A percentile compares a stretch with the other conserved stretches of the same genome.
These are phyloP conservation scores for Strix uralensis DNA, from an alignment of 2,113 vertebrate genomes.

Conservation along the genomic window DNA sequence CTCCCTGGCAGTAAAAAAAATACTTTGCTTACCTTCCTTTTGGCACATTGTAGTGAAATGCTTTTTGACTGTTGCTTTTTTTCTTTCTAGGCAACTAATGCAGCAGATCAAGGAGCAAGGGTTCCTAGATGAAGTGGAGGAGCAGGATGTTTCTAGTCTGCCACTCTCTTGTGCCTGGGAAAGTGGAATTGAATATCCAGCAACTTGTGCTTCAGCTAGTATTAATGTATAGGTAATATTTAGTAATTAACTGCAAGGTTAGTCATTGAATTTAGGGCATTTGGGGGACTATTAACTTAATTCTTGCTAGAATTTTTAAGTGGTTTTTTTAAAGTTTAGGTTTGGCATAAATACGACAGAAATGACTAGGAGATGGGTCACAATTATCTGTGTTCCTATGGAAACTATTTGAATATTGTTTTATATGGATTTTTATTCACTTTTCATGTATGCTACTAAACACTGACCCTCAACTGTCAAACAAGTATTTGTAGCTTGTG, in stretches of 20 bases:
- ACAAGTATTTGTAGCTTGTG: constrained; percentile 84
- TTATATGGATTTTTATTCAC: constrained; percentile 84
- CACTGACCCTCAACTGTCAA: constrained; percentile 63
- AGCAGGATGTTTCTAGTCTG: constrained; percentile 73
- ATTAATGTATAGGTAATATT: constrained; percentile 78
- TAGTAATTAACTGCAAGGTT: constrained; percentile 59
- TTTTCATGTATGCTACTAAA: constrained; percentile 76
- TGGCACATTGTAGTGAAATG: neutral
- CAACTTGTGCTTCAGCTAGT: constrained; percentile 78
- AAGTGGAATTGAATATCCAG: constrained; percentile 83
- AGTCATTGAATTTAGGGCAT: constrained; percentile 61
- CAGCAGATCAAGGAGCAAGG: constrained; percentile 82
- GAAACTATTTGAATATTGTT: constrained; percentile 92
- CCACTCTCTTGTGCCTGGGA: constrained; percentile 86
- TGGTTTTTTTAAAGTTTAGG: constrained; percentile 62
- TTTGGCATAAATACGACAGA: constrained; percentile 71
- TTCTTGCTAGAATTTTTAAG: constrained; percentile 70
- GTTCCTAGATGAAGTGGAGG: constrained; percentile 74
- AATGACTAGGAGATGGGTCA: constrained; percentile 86
- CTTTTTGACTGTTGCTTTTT: neutral
- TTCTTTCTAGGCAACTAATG: constrained; percentile 83
- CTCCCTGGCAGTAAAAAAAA: neutral
- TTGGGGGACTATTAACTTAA: constrained; percentile 79
- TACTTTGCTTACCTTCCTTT: neutral
- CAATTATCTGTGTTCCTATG: constrained; percentile 95